These are phyloP conservation scores for Morpho helenor DNA, from an alignment of 2,888 invertebrate genomes.

Conservation along the genomic window DNA sequence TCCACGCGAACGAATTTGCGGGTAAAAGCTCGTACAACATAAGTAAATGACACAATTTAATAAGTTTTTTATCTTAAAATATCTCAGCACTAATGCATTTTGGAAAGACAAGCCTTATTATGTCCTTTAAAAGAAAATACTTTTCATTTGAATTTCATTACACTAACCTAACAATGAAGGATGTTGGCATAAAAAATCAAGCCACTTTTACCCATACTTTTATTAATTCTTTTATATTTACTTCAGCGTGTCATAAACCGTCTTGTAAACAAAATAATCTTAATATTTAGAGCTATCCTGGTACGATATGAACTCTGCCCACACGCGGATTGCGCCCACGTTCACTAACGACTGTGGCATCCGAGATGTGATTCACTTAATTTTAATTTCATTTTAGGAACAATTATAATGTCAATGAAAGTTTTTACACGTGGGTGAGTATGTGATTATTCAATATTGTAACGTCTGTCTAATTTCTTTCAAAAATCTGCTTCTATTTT, in stretches of 20 bases:
- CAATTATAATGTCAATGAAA: neutral
- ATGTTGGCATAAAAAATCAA: no score
- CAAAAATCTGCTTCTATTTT: neutral
- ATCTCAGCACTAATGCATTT: no score
- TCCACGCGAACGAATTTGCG: no score
- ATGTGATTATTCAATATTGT: no score
- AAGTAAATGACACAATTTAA: no score
- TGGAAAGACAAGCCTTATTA: no score
- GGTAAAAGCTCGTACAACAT: no score
- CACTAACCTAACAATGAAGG: no score
- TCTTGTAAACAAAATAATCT: conserved; percentile 19
- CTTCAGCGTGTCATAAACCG: conserved; percentile 9
- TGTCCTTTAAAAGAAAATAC: no score
- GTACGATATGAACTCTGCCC: conserved; percentile 13
- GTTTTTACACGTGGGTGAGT: neutral
- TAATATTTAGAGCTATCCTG: conserved; percentile 8
- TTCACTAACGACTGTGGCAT: conserved; percentile 3
- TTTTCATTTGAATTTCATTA: no score
- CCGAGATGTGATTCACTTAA: conserved; percentile 9
- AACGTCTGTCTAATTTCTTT: neutral
- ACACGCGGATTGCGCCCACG: conserved; percentile 9
- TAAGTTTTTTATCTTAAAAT: no score
- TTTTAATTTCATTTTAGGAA: conserved; percentile 5
- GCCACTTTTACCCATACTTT: neutral
- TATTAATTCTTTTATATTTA: conserved; percentile 1